phyloP scores from a whole-genome alignment of 2,888 invertebrate species.

The Drosophila koepferae region DNA sequence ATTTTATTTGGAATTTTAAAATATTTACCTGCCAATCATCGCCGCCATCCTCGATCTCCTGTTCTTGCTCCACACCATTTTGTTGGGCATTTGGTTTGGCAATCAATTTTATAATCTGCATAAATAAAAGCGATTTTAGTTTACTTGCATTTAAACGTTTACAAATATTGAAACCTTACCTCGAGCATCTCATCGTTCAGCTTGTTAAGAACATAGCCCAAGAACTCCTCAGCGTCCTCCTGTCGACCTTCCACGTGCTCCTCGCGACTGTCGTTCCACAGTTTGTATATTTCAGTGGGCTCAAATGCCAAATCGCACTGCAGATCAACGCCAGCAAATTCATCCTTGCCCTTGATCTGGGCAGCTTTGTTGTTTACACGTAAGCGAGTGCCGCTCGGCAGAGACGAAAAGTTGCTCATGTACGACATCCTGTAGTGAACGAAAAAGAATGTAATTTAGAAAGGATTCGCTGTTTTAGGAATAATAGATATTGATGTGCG shows the following conservation, averaged over 20 bases:
- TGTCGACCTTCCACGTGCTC: constrained; percentile 93
- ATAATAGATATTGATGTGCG: constrained; percentile 26
- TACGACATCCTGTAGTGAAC: constrained; percentile 86
- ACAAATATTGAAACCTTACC: constrained; percentile 85
- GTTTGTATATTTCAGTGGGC: constrained; percentile 93
- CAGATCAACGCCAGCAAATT: constrained; percentile 86
- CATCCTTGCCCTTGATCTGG: constrained; percentile 82
- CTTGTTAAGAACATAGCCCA: constrained; percentile 96
- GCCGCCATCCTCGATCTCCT: constrained; percentile 84
- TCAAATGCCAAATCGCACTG: constrained; percentile 94
- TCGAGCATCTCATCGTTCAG: constrained; percentile 98
- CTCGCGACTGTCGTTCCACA: constrained; percentile 91
- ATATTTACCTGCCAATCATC: constrained; percentile 85
- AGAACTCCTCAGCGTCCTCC: constrained; percentile 98
- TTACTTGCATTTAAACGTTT: neutral
- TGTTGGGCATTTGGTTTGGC: constrained; percentile 86
- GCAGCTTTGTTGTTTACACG: constrained; percentile 84
- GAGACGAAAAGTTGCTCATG: constrained; percentile 90
- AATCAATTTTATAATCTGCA: constrained; percentile 87
- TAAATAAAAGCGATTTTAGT: neutral
- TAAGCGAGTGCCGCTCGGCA: constrained; percentile 87
- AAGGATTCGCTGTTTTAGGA: too few species aligned
- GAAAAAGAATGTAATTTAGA: neutral
- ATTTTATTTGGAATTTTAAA: neutral
- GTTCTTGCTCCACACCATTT: constrained; percentile 85